Base-by-base conservation (phyloP, 2,888 invertebrate species). In the Lumbricus terrestris region DNA sequence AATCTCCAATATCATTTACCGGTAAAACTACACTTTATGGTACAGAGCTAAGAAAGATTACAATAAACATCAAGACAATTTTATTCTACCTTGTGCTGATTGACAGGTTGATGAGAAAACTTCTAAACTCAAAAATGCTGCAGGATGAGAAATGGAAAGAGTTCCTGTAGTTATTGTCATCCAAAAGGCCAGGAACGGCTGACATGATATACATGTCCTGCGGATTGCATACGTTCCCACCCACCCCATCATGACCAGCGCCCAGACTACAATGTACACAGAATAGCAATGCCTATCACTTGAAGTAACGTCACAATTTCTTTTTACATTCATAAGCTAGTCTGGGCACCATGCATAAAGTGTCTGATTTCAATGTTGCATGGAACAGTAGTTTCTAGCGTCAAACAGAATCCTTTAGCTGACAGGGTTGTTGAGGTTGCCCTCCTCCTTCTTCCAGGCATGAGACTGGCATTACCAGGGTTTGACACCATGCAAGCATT, bases 131-230 rank as follows among this genome's bases (percentile, higher is more conserved):
- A 23, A 85, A 40, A n/a, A 92, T 90, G 38, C 93, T 92, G 82
- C 93, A 93, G 23, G 91, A 90, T 20, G 93, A 93, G 90, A 93
- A 93, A 23, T 90, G 91, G 91, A 92, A 93, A 1, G 91, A 92
- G 90, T 93, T 92, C 33, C 90, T 91, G 18, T 90, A 90, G 42
- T 89, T 91, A 6, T 16, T 29, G 37, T 90, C 54, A n/a, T 90
- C 91, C 33, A 92, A 91, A 5, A 91, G 91, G 0, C 91, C 91
- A 18, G 92, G 91, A 0, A 92, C 29, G 11, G 91, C 38, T 11
- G 92, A 91, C 93, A 93, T 93, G n/a, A 93, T 91, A 90, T 91
- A 93, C 89, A 92, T 92, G 89, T 93, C 92, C 5, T 69, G 54
- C 3, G 92, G 90, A 16, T 88, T 40, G 90, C 93, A 93, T 40